phyloP scores from a whole-genome alignment of 1,140 invertebrate species.

The Agrypnia vestita region DNA sequence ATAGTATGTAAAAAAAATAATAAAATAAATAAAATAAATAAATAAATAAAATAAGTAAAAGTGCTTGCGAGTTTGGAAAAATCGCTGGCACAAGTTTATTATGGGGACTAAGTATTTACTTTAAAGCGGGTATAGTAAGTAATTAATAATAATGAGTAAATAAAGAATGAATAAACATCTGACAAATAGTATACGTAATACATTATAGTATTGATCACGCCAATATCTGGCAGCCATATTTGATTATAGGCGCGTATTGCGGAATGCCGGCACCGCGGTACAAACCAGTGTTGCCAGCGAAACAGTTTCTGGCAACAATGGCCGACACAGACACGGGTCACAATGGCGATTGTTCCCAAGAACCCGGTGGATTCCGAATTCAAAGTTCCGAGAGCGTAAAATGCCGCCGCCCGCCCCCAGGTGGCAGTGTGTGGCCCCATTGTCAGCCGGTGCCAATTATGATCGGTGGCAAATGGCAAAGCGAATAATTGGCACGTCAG shows the following conservation, averaged over 20 bases:
- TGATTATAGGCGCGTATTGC: conserved; percentile 6
- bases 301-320: conserved; percentile 29
- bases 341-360: conserved; percentile 36
- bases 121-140: too few species aligned
- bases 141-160: too few species aligned
- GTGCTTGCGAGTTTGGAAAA: too few species aligned
- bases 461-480: conserved; percentile 47
- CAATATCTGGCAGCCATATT: neutral
- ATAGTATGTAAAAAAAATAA: too few species aligned
- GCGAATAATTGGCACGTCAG: conserved; percentile 42
- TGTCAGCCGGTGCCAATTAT: conserved; percentile 40
- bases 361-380: conserved; percentile 22
- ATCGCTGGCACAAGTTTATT: too few species aligned
- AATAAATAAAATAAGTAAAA: too few species aligned
- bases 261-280: neutral
- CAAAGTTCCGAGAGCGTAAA: conserved; percentile 48
- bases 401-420: conserved; percentile 27
- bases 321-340: conserved; percentile 32
- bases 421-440: conserved; percentile 23
- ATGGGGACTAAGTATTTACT: too few species aligned
- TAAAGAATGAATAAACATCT: too few species aligned
- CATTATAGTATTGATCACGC: neutral
- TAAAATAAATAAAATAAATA: too few species aligned
- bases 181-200: too few species aligned
- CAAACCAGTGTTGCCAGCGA: conserved; percentile 8